Percentiles rank a stretch among this genome's conserved stretches.
phyloP scores from a whole-genome alignment of 37 sponge, comb jelly and placozoan species.

The Spongilla lacustris region DNA sequence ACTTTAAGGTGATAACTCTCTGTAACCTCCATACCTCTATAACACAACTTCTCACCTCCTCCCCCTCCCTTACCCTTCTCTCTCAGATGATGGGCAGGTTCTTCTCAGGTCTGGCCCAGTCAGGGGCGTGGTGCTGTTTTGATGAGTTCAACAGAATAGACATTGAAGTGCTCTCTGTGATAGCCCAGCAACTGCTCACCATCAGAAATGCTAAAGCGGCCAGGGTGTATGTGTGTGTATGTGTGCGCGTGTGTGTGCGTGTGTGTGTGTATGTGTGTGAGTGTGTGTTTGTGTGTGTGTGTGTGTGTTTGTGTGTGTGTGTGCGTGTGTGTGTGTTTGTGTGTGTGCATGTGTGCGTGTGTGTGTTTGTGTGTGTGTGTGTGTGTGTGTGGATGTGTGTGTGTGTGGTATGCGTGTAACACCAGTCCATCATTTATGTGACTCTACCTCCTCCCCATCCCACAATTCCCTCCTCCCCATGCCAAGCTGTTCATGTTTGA shows the following conservation, averaged over 20 bases:
- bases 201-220: conserved; percentile 95
- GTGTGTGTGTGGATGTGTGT: no score
- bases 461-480: conserved; percentile 10
- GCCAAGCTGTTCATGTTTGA: conserved; percentile 93
- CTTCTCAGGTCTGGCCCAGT: conserved; percentile 98
- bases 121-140: conserved; percentile 99
- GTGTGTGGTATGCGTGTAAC: no score
- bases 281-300: no score
- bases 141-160: conserved; percentile 99
- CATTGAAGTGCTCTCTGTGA: conserved; percentile 99
- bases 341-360: neutral
- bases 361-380: no score
- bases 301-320: no score
- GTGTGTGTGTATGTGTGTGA: neutral
- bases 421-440: no score
- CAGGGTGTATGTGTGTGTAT: conserved; percentile 45
- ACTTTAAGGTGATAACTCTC: conserved; percentile 71
- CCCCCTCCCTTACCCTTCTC: no score
- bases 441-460: neutral
- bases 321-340: neutral
- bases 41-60: neutral
- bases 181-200: conserved; percentile 97
- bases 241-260: neutral
- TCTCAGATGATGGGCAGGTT: conserved; percentile 98
- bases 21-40: neutral